Conservation (phyloP, 2,888 invertebrate species). For the Drosophila subsilvestris region DNA sequence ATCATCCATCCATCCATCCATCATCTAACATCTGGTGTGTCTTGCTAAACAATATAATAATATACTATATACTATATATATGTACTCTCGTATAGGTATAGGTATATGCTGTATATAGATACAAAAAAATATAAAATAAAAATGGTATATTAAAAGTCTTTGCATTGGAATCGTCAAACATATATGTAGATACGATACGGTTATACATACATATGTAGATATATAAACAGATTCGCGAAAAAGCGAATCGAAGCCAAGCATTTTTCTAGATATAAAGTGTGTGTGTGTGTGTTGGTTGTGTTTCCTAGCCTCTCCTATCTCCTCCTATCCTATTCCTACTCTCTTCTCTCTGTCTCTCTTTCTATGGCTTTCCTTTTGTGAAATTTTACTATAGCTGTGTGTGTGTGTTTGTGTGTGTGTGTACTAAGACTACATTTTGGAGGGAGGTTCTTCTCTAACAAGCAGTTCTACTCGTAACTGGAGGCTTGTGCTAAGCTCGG, state of each 20-base stretch:
- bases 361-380: slow-evolving; percentile 1
- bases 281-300: background rate
- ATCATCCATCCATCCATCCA: background rate
- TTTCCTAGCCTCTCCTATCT: background rate
- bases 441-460: slow-evolving; percentile 16
- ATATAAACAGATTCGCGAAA: slow-evolving; percentile 8
- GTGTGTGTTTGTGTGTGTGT: background rate
- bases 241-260: slow-evolving; percentile 21
- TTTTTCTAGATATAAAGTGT: slow-evolving; percentile 14
- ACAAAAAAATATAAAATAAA: slow-evolving; percentile 31
- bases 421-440: background rate
- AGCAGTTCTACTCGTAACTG: slow-evolving; percentile 32
- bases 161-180: slow-evolving; percentile 65
- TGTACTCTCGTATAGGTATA: background rate
- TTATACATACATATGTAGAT: background rate
- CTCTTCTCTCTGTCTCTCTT: background rate
- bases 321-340: background rate
- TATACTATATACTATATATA: slow-evolving; percentile 10
- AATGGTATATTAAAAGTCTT: slow-evolving; percentile 64
- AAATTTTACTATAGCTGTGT: background rate
- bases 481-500: slow-evolving; percentile 70
- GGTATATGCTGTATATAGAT: background rate
- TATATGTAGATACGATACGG: slow-evolving; percentile 25
- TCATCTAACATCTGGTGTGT: slow-evolving; percentile 17
- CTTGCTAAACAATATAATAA: slow-evolving; percentile 20